Percentiles rank a stretch among this genome's conserved stretches.
phyloP scores from a whole-genome alignment of 2,888 invertebrate genomes.

The Andrena dorsata region DNA sequence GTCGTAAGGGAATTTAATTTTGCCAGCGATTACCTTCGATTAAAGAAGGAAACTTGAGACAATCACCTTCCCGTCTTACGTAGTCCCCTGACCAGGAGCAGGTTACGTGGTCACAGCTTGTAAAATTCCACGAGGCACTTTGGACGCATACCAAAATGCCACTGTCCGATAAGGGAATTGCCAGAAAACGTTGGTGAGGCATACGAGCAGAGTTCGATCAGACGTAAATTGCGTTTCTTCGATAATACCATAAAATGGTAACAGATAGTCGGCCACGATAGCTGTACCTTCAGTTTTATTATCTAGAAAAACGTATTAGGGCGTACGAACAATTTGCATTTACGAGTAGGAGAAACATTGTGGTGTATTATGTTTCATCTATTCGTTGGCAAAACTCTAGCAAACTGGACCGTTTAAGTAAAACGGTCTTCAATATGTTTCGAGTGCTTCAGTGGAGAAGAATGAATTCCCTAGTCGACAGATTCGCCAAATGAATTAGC shows the following conservation, averaged over 20 bases:
- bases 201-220: constrained; percentile 18
- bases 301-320: neutral
- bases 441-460: neutral
- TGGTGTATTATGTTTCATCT: neutral
- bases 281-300: constrained; percentile 28
- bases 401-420: neutral
- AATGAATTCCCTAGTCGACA: constrained; percentile 10
- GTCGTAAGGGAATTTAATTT: neutral
- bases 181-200: constrained; percentile 29
- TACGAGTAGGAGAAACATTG: constrained; percentile 8
- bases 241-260: constrained; percentile 39
- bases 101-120: neutral
- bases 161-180: constrained; percentile 46
- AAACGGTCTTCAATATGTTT: constrained; percentile 2
- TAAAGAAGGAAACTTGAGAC: neutral
- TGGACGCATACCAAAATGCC: constrained; percentile 57
- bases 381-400: constrained; percentile 19
- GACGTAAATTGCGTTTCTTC: constrained; percentile 43
- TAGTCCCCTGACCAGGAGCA: neutral
- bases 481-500: neutral
- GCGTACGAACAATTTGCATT: constrained; percentile 29
- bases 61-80: neutral
- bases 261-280: constrained; percentile 30
- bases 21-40: neutral
- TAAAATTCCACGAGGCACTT: constrained; percentile 34